Evolutionary conservation across 2,797 vertebrate genomes (phyloP), one percentile per base, ranked within the genome.

Genomic region (Pipistrellus kuhlii): DNA sequence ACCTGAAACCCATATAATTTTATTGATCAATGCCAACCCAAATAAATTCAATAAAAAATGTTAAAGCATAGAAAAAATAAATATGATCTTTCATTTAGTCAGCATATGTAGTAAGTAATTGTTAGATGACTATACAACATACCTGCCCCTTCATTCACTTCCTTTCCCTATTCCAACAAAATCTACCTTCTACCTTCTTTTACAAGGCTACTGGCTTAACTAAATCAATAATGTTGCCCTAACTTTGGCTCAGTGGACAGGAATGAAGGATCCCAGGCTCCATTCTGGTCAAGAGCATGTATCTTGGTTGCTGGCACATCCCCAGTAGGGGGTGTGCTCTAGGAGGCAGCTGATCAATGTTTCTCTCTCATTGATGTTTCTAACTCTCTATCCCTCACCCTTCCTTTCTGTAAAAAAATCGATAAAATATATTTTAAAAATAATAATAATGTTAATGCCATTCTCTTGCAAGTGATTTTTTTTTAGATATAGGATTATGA

Each of bases 141-240:
- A 21, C 25, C 10, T 76, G 14, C 14, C 55, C 21, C 9, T 90
- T 89, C 18, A 30, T 76, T 84, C n/a, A 82, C 12, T 85, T 77
- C 32, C 51, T 72, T 30, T 51, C 64, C 85, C 32, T 72, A 20
- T 69, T 85, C 44, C 83, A 92, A 94, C 6, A 85, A 78, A 87
- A 88, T 71, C 59, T 35, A 71, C 7, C 73, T 83, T 86, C 27
- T 44, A 66, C 7, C 69, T 75, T 83, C 35, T 48, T 93, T 75
- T 73, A 81, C 21, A 84, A 84, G 30, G 17, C 82, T 55, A 84
- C 0, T 69, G 15, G 17, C 12, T 81, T 81, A 87, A 81, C 12
- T 81, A 93, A 90, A 73, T 66, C 69, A 86, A 48, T 14, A 85
- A 66, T 51, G 73, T 41, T 30, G 57, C 5, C 11, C 57, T 27